Base-by-base conservation (phyloP, 2,797 vertebrate genomes). In the Anniella stebbinsi region DNA sequence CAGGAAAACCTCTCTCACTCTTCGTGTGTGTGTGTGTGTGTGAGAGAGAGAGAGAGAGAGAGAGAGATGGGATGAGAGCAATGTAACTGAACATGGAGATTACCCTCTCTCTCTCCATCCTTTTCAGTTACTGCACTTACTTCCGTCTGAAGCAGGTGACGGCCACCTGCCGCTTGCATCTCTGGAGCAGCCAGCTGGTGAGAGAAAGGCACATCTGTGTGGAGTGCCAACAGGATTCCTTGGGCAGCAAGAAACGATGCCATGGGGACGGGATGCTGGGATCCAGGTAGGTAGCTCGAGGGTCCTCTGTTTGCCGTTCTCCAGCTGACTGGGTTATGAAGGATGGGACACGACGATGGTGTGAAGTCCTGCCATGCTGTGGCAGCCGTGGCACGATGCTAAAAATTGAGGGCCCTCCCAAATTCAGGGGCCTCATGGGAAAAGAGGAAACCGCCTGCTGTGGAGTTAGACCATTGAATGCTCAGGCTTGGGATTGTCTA, bases 131-230 rank as follows among this genome's bases (percentile, higher is more conserved):
- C 95, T 98, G 98, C 36, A 96, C 98, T 94, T 97, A 97, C 95
- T 97, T 98, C 96, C 96, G 97, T 51, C 92, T 98, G 93, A 97
- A 97, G 72, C 98, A 97, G 96, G 97, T 97, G 82, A 97, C 97
- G 4, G 77, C 92, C 0, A 97, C 90, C 0, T 98, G 98, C 90
- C 97, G 86, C 1, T 92, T 97, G 89, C 97, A 90, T 38, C 86
- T 96, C 85, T 98, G 98, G 98, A 98, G 97, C 17, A 96, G 97
- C 87, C 96, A 93, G 60, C 95, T 98, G 94, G 96, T 97, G 66
- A 95, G 83, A 80, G 98, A 98, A 92, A 93, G 95, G 72, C 93
- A 91, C 33, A 89, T 98, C 89, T 98, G 98, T 18, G 96, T 97
- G 0, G 96, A 98, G 92, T 98, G 98, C 95, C 96, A 98, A 95